Conservation (phyloP, 2,888 invertebrate species). For the Dioctria linearis region DNA sequence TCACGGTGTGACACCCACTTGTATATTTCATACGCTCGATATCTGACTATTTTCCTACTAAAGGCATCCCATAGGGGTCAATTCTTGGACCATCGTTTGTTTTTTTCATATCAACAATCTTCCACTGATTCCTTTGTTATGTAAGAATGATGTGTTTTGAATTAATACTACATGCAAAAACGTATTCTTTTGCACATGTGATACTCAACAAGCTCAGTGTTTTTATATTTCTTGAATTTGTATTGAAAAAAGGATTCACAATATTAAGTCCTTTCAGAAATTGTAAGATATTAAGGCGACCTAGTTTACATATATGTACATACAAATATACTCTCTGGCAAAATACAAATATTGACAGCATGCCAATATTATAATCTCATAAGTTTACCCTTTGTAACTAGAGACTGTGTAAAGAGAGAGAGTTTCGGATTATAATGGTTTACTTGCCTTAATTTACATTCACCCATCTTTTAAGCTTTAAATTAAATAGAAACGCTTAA, state of each 20-base stretch:
- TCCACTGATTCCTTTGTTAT: too few species aligned
- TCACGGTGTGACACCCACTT: too few species aligned
- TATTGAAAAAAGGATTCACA: constrained; percentile 2
- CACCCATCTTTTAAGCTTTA: not conserved
- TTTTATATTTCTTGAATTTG: too few species aligned
- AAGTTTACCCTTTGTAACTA: constrained; percentile 27
- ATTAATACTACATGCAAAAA: too few species aligned
- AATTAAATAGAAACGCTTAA: constrained; percentile 18
- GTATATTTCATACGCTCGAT: too few species aligned
- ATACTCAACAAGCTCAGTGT: too few species aligned
- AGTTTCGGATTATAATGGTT: constrained; percentile 30
- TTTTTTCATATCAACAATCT: too few species aligned
- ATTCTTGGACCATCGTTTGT: too few species aligned
- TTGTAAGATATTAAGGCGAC: constrained; percentile 34
- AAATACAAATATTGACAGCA: constrained; percentile 36
- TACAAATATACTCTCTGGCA: not conserved
- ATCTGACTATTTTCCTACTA: too few species aligned
- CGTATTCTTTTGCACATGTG: too few species aligned
- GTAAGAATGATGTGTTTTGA: too few species aligned
- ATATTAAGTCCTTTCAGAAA: constrained; percentile 28
- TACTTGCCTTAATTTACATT: constrained; percentile 21
- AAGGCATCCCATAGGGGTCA: too few species aligned
- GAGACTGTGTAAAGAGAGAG: constrained; percentile 16
- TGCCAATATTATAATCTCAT: constrained; percentile 33
- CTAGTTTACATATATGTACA: not conserved